Conservation (phyloP, 2,888 invertebrate genomes). For the Lasioglossum pauxillum region DNA sequence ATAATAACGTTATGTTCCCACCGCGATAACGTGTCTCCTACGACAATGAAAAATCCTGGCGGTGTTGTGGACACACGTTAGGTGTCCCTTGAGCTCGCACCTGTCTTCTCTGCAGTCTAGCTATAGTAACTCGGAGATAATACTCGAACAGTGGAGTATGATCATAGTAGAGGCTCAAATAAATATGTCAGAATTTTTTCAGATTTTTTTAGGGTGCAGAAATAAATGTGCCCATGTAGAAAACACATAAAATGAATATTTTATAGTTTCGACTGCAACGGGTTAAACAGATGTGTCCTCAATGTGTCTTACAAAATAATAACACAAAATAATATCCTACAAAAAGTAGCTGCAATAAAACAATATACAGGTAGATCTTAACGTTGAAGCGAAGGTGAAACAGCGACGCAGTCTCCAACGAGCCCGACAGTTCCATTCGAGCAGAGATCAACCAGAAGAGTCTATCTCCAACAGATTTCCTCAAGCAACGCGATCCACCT, state of each 20-base stretch:
- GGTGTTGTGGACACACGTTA: background rate
- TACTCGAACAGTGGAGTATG: background rate
- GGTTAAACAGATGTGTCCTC: no score
- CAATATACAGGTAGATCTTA: background rate
- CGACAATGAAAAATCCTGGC: background rate
- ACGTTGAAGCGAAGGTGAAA: background rate
- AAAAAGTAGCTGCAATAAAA: background rate
- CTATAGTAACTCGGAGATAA: background rate
- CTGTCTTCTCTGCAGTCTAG: background rate
- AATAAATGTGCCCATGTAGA: no score
- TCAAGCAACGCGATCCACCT: background rate
- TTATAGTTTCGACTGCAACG: no score
- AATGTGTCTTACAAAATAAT: background rate
- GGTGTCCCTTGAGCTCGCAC: background rate
- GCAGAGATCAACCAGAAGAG: background rate
- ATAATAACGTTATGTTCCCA: conserved; percentile 31
- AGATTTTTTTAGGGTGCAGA: no score
- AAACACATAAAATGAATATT: no score
- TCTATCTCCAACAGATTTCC: background rate
- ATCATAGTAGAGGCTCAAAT: no score
- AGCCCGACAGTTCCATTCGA: background rate
- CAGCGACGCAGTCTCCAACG: background rate
- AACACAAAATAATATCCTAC: background rate
- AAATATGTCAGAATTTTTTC: no score
- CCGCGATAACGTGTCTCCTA: conserved; percentile 5